Conservation (phyloP, 2,113 vertebrate species). For the Semnornis frantzii region DNA sequence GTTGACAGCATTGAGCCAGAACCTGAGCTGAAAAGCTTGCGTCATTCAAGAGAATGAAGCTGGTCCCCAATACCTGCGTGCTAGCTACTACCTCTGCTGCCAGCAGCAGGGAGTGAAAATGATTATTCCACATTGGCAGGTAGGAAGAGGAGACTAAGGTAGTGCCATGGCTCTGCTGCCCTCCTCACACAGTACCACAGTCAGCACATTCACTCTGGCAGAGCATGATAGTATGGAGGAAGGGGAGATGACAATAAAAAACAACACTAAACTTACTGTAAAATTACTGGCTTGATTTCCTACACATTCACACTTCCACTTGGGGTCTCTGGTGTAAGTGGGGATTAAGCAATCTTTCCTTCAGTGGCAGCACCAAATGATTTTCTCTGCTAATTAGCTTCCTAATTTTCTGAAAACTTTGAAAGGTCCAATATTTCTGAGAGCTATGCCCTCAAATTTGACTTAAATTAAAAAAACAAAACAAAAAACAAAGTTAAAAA, state of each 20-base stretch:
- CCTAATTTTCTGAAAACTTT: not conserved
- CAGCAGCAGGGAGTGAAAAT: not conserved
- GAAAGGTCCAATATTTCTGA: not conserved
- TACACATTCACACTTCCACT: not conserved
- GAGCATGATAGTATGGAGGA: fast-evolving
- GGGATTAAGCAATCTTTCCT: not conserved
- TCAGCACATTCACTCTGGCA: not conserved
- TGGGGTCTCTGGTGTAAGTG: not conserved
- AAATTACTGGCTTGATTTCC: not conserved
- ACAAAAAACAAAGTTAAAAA: not conserved
- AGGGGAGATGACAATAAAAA: not conserved
- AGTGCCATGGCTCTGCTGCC: not conserved
- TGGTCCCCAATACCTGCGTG: not conserved
- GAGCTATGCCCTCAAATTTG: not conserved
- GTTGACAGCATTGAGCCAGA: not conserved
- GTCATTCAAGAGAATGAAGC: not conserved
- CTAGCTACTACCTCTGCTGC: not conserved
- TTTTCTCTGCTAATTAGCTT: not conserved
- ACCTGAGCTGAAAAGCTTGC: not conserved
- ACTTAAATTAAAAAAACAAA: not conserved
- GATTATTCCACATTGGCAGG: fast-evolving
- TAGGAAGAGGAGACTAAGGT: not conserved
- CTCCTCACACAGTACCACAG: not conserved
- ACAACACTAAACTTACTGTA: not conserved
- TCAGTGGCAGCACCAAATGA: not conserved